Evolutionary conservation across 2,888 invertebrate genomes (phyloP).

Genomic region (Scaptomyza tumidula): DNA sequence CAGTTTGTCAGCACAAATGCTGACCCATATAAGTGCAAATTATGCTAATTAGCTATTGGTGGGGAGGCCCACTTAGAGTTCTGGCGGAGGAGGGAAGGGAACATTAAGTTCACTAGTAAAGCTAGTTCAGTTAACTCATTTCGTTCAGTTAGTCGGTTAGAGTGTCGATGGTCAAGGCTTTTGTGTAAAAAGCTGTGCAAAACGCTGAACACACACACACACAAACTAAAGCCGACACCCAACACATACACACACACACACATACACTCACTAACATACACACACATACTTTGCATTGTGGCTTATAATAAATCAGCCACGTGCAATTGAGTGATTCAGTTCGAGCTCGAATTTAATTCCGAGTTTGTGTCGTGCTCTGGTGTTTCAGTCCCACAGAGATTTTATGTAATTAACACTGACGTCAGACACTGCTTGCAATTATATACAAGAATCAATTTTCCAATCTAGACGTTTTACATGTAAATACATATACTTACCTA

Average conservation of each 20-base stretch:
- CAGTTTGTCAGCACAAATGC: constrained; percentile 59
- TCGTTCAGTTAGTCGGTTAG: constrained; percentile 24
- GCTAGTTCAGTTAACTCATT: constrained; percentile 21
- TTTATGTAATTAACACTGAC: constrained; percentile 77
- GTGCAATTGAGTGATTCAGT: constrained; percentile 73
- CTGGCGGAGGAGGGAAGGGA: background rate
- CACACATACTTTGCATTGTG: constrained; percentile 15
- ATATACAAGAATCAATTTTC: constrained; percentile 79
- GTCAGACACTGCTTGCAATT: constrained; percentile 64
- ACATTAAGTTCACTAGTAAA: no score
- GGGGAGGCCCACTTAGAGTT: background rate
- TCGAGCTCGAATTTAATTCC: constrained; percentile 8
- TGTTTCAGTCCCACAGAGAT: constrained; percentile 33
- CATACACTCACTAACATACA: background rate
- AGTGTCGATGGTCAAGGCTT: constrained; percentile 71
- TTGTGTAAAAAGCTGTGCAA: constrained; percentile 39
- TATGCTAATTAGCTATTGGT: constrained; percentile 70
- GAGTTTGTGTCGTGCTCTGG: constrained; percentile 52
- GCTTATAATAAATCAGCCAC: constrained; percentile 70
- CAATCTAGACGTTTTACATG: constrained; percentile 63
- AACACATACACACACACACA: background rate
- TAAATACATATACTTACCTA: constrained; percentile 21
- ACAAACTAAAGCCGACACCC: constrained; percentile 10
- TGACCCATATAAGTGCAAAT: constrained; percentile 79
- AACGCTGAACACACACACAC: constrained; percentile 12